Evolutionary conservation across 2,888 invertebrate species (phyloP).

Genomic region (Therioaphis trifolii): DNA sequence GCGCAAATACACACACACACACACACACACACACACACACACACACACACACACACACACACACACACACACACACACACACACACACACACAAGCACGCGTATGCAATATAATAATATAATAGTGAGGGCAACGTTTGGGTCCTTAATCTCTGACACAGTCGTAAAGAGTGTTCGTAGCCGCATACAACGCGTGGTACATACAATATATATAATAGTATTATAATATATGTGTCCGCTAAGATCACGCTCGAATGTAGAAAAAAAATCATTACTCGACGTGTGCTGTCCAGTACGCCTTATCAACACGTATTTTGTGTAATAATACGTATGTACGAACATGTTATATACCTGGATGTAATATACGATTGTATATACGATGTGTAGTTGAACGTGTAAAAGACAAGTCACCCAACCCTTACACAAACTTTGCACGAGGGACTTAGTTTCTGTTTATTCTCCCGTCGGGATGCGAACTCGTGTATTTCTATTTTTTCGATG

Average conservation of each 20-base stretch:
- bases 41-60: too few species aligned
- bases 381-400: too few species aligned
- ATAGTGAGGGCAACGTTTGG: slow-evolving; percentile 44
- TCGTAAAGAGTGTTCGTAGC: slow-evolving; percentile 7
- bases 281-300: neutral
- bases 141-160: slow-evolving; percentile 34
- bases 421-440: too few species aligned
- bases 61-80: neutral
- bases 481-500: too few species aligned
- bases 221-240: neutral
- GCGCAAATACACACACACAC: too few species aligned
- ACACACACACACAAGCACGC: neutral
- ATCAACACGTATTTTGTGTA: neutral
- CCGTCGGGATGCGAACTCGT: too few species aligned
- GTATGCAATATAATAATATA: neutral
- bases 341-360: too few species aligned
- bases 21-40: neutral
- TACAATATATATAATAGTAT: neutral
- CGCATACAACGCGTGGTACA: neutral
- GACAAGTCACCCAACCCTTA: too few species aligned
- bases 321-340: too few species aligned
- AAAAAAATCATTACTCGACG: slow-evolving; percentile 1
- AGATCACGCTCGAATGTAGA: neutral
- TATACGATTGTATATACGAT: too few species aligned
- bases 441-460: too few species aligned